A percentile compares a stretch with the other conserved stretches of the same genome.
Evolutionary conservation across 1,140 invertebrate species (phyloP).

Genomic region (Himalopsyche phryganea): DNA sequence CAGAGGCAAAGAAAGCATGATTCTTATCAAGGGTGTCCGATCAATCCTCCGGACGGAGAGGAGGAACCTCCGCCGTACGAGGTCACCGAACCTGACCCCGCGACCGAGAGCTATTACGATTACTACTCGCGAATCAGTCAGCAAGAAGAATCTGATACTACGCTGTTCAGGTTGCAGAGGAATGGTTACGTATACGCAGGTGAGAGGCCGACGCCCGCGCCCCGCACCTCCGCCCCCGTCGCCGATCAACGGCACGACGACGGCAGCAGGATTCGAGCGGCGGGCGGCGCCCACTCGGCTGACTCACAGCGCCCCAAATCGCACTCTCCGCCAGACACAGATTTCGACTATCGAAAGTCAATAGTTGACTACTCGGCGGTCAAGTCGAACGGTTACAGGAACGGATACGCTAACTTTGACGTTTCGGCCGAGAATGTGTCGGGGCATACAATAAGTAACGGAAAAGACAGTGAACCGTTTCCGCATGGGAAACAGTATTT

Average conservation of each 20-base stretch:
- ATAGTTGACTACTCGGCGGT: constrained; percentile 13
- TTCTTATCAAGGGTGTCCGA: constrained; percentile 43
- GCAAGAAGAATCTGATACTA: constrained; percentile 41
- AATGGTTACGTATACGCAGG: constrained; percentile 6
- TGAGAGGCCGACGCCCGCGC: constrained; percentile 25
- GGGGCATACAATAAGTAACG: constrained; percentile 3
- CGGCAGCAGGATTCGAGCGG: constrained; percentile 1
- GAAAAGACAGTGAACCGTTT: constrained; percentile 19
- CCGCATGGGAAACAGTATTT: constrained; percentile 25
- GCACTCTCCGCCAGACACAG: constrained; percentile 21
- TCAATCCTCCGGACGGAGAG: constrained; percentile 40
- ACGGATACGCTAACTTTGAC: constrained; percentile 16
- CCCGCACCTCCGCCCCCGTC: constrained; percentile 12
- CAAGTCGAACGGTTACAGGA: constrained; percentile 16
- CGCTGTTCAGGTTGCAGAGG: neutral
- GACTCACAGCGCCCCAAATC: constrained; percentile 16
- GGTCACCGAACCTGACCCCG: constrained; percentile 45
- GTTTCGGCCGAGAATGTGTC: constrained; percentile 11
- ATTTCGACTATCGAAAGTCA: constrained; percentile 27
- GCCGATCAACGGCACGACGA: constrained; percentile 1
- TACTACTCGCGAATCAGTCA: constrained; percentile 53
- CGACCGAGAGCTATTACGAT: constrained; percentile 51
- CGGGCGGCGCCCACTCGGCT: constrained; percentile 10
- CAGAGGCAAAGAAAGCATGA: constrained; percentile 48
- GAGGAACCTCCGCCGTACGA: constrained; percentile 32